These are phyloP conservation scores for Melanotaenia parkinsoni DNA, from an alignment of 2,797 vertebrate species.

Conservation along the genomic window DNA sequence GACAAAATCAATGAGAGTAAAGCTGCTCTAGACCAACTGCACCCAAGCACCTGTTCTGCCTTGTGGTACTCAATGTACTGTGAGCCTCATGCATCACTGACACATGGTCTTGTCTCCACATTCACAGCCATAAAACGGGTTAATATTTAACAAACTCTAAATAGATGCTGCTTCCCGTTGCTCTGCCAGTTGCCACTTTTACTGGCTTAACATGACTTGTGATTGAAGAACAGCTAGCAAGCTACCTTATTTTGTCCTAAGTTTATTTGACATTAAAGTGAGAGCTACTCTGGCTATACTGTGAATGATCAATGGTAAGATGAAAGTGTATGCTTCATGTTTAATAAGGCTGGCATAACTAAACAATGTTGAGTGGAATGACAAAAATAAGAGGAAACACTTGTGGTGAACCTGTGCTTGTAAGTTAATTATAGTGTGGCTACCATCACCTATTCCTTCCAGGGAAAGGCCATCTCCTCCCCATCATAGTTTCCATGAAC, in stretches of 20 bases:
- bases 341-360: conserved; percentile 2
- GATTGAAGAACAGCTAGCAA: conserved; percentile 9
- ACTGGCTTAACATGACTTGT: conserved; percentile 37
- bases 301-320: background rate
- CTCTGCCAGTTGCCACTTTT: conserved; percentile 33
- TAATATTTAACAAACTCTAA: conserved; percentile 85
- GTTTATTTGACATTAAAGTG: background rate
- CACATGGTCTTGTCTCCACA: conserved; percentile 74
- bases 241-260: background rate
- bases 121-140: conserved; percentile 82
- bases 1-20: conserved; percentile 51
- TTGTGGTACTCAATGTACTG: conserved; percentile 73
- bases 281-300: background rate
- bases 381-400: conserved; percentile 29
- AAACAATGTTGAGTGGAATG: conserved; percentile 24
- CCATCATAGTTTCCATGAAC: conserved; percentile 79
- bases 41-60: conserved; percentile 61
- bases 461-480: conserved; percentile 64
- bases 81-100: conserved; percentile 74
- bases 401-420: conserved; percentile 51
- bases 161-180: conserved; percentile 67
- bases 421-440: conserved; percentile 66
- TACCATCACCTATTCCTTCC: conserved; percentile 50
- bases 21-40: conserved; percentile 48
- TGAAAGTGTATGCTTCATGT: background rate